Evolutionary conservation across 2,888 invertebrate species (phyloP), one percentile per base, ranked within the genome.

Genomic region (Drosophila barbarae): DNA sequence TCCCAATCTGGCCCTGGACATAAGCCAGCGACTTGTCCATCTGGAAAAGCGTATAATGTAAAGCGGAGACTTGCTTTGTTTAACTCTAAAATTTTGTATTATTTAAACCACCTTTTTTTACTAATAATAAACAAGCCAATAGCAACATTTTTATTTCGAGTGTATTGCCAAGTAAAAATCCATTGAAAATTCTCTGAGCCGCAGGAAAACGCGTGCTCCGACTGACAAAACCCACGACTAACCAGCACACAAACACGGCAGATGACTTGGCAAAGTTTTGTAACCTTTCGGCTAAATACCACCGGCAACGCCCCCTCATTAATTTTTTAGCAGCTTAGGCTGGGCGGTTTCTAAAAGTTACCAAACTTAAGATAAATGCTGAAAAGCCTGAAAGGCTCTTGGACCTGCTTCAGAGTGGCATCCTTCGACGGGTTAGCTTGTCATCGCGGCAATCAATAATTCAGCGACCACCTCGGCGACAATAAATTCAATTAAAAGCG

Each of bases 1-100:
- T 85, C 96, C 98, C 0, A 98, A 98, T 90, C 91, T 98, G 94
- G 98, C 98, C 3, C 96, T 97, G 10, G 97, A 98, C 88, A 96
- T 96, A 8, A 98, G 97, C 89, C 96, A 96, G 74, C 93, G 96
- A 84, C 92, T 98, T 41, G 96, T 98, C 15, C 98, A 98, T 90
- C 95, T 97, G 92, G 98, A 98, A 90, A 96, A 97, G 21, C 69
- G 53, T 4, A 64, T 57, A 44, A 54, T 52, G 32, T 70, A 70
- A 2, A 12, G 8, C 5, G 5, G 4, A 7, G 32, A 21, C 38
- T 18, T 10, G 18, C 9, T 6, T 13, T 34, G 34, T 13, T 34
- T 34, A 10, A 18, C 12, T 18, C 6, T 10, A 5, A 18, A 12
- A 13, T 39, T 10, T 13, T 10, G 5, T 10, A 42, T 5, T 15